Base-by-base conservation (phyloP, 2,888 invertebrate genomes). In the Campoplex capitator region DNA sequence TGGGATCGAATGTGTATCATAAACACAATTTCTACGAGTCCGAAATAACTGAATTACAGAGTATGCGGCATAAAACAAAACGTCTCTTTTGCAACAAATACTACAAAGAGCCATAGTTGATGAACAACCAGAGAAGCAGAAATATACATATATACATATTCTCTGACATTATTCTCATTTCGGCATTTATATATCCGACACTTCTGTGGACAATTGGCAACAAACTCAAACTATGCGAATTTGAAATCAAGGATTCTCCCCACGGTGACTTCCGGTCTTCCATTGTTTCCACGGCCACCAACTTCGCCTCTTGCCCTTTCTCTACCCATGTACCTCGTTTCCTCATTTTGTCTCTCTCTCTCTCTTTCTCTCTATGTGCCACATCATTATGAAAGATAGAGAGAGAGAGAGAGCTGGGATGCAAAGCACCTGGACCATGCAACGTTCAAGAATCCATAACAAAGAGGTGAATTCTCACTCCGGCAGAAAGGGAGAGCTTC, bases 391-490 rank as follows among this genome's bases (percentile, higher is more conserved):
- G 68, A 81, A 81, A 71, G 58, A 23, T 1, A 23, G 56, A 58
- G 23, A 28, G 58, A 58, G 28, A 45, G 48, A 68, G 74, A 75
- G 70, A 67, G 56, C 48, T 51, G 73, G 67, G 70, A 71, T 62
- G 79, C 73, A 73, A 35, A 75, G 56, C 82, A 81, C 80, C 70
- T 80, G 65, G 78, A 77, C 74, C 71, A 42, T 56, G 67, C 73
- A 71, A 77, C 38, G 62, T 84, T 77, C 68, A 77, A 73, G 65
- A 18, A n/a, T 68, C 42, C 67, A 54, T 83, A 70, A 90, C 90
- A 91, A 91, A 90, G 90, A 90, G 89, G 84, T 90, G 56, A 85
- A 90, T 90, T 90, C 88, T 85, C 86, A 89, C 42, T 54, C 45
- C 42, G 23, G 16, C 23, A 8, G 62, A n/a, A 18, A n/a, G 32